Evolutionary conservation across 1,140 invertebrate genomes (phyloP), one percentile per base, ranked within the genome.

Genomic region (Rhopalosiphum maidis): DNA sequence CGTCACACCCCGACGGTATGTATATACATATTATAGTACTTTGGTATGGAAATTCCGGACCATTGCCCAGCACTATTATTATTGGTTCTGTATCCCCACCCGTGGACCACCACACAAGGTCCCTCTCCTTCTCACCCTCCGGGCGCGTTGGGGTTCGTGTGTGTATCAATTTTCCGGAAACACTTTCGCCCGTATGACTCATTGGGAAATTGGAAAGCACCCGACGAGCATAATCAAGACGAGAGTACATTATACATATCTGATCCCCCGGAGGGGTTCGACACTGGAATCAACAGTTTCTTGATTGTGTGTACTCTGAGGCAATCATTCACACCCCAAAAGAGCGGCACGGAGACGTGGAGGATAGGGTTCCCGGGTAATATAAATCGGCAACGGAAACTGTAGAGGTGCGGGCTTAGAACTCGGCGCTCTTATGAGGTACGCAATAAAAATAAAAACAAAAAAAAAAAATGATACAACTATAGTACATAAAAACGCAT

Each of bases 131-230:
- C n/a, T 25, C 90, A 86, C 86, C 90, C 60, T 91, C 68, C 43
- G 22, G 68, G 46, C 77, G 46, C 23, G 60, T 37, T 92, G 91
- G 91, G 91, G 91, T 92, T 83, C 91, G 41, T 11, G 91, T 8
- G 51, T 77, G 90, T 91, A 93, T 93, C 91, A 93, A 86, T 93
- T 85, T 93, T 93, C 91, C 91, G 91, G 91, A 86, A 93, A 54
- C 91, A 55, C 91, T 92, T 92, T 92, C 48, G 35, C 77, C 21
- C 91, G 48, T 41, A 85, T 93, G 91, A 93, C 91, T 93, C 91
- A 93, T 93, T 86, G 82, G 91, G 91, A 93, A 93, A 93, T 93
- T 85, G 91, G 91, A 85, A 85, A 93, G 15, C 46, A 43, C 68
- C 90, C 77, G 46, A 83, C 91, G 21, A 41, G 48, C 48, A 86